phyloP scores from a whole-genome alignment of 1,140 invertebrate species.

The Himalopsyche phryganea region DNA sequence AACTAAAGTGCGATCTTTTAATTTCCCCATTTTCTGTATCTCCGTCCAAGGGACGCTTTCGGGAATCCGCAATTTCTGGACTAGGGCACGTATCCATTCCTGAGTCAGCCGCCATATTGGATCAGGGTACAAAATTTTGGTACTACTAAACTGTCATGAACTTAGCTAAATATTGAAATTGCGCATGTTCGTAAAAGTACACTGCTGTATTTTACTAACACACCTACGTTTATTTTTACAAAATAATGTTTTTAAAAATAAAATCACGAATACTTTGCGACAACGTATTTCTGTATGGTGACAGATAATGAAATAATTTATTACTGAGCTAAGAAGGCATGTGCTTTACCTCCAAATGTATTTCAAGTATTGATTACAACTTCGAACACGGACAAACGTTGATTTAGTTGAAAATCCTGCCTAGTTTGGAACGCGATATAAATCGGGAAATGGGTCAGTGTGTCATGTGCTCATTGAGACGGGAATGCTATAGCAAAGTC shows the following conservation, averaged over 20 bases:
- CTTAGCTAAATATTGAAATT: constrained; percentile 20
- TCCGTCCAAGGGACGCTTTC: constrained; percentile 82
- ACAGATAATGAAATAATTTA: too few species aligned
- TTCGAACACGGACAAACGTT: neutral
- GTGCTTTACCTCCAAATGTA: too few species aligned
- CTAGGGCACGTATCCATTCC: constrained; percentile 79
- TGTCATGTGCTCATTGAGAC: constrained; percentile 15
- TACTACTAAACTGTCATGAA: constrained; percentile 34
- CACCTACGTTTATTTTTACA: neutral
- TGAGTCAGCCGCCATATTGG: constrained; percentile 75
- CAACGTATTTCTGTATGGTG: too few species aligned
- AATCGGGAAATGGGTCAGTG: constrained; percentile 29
- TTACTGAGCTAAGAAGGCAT: too few species aligned
- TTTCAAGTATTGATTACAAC: too few species aligned
- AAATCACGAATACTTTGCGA: too few species aligned
- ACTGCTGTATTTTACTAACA: neutral
- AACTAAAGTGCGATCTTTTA: constrained; percentile 84
- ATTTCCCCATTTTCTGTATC: constrained; percentile 82
- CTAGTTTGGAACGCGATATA: constrained; percentile 16
- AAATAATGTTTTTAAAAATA: too few species aligned
- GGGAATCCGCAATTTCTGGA: constrained; percentile 72
- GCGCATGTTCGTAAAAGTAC: constrained; percentile 25
- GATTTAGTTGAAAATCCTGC: neutral
- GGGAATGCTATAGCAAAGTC: too few species aligned
- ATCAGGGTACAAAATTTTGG: constrained; percentile 47